Percentiles rank a stretch among this genome's conserved stretches.
These are phyloP conservation scores for Rhogogaster chlorosoma DNA, from an alignment of 2,888 invertebrate species.

Conservation along the genomic window DNA sequence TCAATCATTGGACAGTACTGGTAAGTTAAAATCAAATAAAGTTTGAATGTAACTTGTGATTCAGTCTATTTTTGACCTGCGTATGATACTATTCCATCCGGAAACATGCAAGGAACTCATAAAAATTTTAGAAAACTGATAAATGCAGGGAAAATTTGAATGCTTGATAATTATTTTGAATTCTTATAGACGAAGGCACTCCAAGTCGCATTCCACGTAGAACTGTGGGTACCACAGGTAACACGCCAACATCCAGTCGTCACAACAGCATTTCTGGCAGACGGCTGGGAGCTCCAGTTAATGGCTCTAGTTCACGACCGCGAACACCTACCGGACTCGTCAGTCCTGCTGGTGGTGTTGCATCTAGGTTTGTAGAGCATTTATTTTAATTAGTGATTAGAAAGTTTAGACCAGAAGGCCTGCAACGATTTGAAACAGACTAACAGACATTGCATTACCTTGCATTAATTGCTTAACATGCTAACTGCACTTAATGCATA, in stretches of 20 bases:
- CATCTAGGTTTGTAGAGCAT: constrained; percentile 83
- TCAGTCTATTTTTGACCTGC: not conserved
- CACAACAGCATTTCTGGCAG: constrained; percentile 82
- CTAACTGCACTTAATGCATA: constrained; percentile 71
- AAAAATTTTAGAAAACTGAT: constrained; percentile 22
- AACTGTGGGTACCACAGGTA: constrained; percentile 81
- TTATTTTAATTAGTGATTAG: constrained; percentile 33
- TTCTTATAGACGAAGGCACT: constrained; percentile 85
- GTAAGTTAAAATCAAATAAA: constrained; percentile 76
- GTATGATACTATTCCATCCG: constrained; percentile 36
- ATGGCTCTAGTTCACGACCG: constrained; percentile 83
- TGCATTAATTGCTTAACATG: constrained; percentile 63
- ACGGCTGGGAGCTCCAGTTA: constrained; percentile 82
- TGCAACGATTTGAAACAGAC: constrained; percentile 30
- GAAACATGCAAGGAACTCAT: not conserved
- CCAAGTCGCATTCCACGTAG: constrained; percentile 92
- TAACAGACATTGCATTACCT: constrained; percentile 52
- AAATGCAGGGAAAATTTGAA: not conserved
- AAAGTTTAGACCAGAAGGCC: not conserved
- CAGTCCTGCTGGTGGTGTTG: constrained; percentile 84
- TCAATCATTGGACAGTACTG: constrained; percentile 93
- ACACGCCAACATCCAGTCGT: constrained; percentile 80
- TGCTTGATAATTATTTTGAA: not conserved
- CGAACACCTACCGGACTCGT: constrained; percentile 89
- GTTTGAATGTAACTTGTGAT: not conserved